These are phyloP conservation scores for Masnerella sp. DNA, from an alignment of 2,888 invertebrate species.

Conservation along the genomic window DNA sequence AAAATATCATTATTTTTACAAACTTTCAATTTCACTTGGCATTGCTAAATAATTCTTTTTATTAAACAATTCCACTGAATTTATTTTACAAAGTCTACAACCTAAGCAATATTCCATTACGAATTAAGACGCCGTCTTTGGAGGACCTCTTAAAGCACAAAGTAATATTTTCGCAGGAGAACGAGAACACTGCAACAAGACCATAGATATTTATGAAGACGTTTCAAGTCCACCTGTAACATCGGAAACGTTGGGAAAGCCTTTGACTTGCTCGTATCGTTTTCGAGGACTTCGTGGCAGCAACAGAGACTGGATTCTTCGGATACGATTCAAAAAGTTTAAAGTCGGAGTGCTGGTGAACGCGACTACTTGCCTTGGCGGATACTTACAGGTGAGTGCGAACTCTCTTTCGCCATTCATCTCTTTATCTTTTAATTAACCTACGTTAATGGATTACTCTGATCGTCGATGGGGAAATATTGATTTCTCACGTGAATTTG, in stretches of 20 bases:
- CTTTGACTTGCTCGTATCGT: constrained; percentile 93
- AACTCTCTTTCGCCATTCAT: too few relatives aligned
- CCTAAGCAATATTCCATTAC: too few relatives aligned
- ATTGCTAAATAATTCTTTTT: too few relatives aligned
- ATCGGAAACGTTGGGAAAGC: constrained; percentile 88
- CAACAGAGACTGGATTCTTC: constrained; percentile 92
- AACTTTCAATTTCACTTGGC: too few relatives aligned
- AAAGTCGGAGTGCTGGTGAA: constrained; percentile 93
- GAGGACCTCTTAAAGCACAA: too few relatives aligned
- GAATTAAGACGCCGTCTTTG: too few relatives aligned
- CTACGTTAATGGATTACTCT: background rate
- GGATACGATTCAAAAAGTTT: constrained; percentile 94
- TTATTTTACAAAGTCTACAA: too few relatives aligned
- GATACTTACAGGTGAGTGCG: constrained; percentile 88
- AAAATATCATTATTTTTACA: too few relatives aligned
- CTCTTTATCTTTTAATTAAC: too few relatives aligned
- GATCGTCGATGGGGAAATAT: background rate
- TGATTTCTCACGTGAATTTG: too few relatives aligned
- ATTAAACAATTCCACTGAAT: too few relatives aligned
- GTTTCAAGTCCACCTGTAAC: constrained; percentile 93
- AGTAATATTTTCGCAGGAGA: constrained; percentile 77
- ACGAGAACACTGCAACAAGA: constrained; percentile 95
- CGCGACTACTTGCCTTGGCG: constrained; percentile 92
- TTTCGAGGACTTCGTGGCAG: constrained; percentile 92
- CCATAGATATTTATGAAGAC: constrained; percentile 95